These are phyloP conservation scores for Oncorhynchus nerka DNA, from an alignment of 2,113 vertebrate species.

Conservation along the genomic window DNA sequence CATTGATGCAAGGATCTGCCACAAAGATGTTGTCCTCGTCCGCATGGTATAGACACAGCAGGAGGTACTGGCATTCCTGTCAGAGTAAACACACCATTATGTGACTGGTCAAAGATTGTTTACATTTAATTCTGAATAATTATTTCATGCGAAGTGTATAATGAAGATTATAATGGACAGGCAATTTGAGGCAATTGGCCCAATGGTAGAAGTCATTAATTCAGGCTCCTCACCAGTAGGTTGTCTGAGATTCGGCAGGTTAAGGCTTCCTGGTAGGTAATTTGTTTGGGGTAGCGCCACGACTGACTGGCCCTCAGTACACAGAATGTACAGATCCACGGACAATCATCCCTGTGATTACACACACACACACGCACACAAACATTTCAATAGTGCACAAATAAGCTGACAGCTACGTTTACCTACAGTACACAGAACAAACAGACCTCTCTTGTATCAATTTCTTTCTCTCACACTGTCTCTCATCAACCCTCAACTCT, in stretches of 20 bases:
- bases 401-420: not conserved
- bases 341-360: slow-evolving; percentile 25
- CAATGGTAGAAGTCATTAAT: not conserved
- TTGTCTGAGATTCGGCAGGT: slow-evolving; percentile 20
- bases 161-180: not conserved
- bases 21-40: slow-evolving; percentile 53
- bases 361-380: not conserved
- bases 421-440: not conserved
- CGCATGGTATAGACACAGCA: slow-evolving; percentile 52
- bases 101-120: not conserved
- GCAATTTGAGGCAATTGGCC: not conserved
- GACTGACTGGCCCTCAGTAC: slow-evolving; percentile 12
- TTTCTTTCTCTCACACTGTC: not conserved
- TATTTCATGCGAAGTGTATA: not conserved
- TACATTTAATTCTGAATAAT: not conserved
- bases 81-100: not conserved
- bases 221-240: slow-evolving; percentile 52
- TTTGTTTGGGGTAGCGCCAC: not conserved
- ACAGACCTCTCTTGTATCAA: not conserved
- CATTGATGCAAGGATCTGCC: slow-evolving; percentile 38
- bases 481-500: not conserved
- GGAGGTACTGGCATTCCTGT: slow-evolving; percentile 71
- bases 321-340: slow-evolving; percentile 69
- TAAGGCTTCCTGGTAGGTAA: slow-evolving; percentile 22
- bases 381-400: too few species aligned